phyloP scores from a whole-genome alignment of 23 tunicate species.

The Ascidia mentula region DNA sequence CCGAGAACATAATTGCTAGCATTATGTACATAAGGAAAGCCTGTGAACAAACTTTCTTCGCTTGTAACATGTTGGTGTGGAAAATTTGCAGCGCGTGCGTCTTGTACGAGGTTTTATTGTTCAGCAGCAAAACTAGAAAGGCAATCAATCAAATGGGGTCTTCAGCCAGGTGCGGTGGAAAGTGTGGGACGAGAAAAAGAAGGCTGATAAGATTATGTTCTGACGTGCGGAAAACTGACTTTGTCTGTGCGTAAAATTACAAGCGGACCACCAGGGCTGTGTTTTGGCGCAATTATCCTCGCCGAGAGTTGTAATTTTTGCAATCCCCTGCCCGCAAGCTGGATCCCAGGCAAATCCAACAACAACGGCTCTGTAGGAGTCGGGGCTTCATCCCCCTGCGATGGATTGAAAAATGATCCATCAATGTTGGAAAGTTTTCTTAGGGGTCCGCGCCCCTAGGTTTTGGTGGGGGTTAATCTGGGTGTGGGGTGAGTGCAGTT shows the following conservation, averaged over 20 bases:
- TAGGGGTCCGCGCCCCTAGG: too few relatives aligned
- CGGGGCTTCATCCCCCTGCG: too few relatives aligned
- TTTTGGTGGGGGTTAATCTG: too few relatives aligned
- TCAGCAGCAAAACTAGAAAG: background rate
- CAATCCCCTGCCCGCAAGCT: background rate
- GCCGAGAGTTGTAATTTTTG: background rate
- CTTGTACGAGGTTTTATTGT: background rate
- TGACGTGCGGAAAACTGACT: background rate
- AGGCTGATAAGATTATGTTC: slow-evolving; percentile 4
- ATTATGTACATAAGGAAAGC: too few relatives aligned
- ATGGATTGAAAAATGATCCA: background rate
- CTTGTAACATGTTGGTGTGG: too few relatives aligned
- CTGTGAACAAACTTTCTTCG: too few relatives aligned
- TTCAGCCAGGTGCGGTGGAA: background rate
- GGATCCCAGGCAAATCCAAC: too few relatives aligned
- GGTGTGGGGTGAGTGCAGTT: too few relatives aligned
- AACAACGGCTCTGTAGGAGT: too few relatives aligned
- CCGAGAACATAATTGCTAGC: too few relatives aligned
- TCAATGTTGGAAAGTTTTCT: too few relatives aligned
- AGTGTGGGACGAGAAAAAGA: background rate
- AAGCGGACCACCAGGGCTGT: slow-evolving; percentile 4
- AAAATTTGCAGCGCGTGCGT: too few relatives aligned
- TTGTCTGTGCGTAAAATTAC: slow-evolving; percentile 4
- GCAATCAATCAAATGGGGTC: background rate
- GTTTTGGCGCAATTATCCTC: background rate